Conservation (phyloP, 2,797 vertebrate genomes). For the Poliocrania exsul region DNA sequence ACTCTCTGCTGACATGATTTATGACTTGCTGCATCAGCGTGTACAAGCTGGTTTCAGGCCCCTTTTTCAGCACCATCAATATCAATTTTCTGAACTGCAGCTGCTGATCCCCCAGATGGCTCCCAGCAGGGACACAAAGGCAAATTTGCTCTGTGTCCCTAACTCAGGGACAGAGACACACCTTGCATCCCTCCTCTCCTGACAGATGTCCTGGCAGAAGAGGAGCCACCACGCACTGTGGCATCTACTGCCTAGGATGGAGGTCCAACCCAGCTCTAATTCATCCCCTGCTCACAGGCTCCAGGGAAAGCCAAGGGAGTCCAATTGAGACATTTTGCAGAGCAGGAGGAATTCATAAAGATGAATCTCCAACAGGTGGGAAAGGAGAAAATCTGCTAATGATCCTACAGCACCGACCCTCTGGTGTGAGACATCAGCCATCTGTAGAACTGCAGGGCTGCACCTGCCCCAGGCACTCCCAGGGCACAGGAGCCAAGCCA, state of each 20-base stretch:
- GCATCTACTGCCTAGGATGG: accelerated
- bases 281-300: not conserved
- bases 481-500: not conserved
- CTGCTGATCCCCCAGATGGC: not conserved
- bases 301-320: not conserved
- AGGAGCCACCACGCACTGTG: not conserved
- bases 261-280: not conserved
- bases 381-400: not conserved
- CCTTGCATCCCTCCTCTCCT: not conserved
- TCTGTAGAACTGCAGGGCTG: not conserved
- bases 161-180: not conserved
- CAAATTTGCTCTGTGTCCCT: not conserved
- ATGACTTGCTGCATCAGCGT: not conserved
- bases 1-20: not conserved
- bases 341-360: not conserved
- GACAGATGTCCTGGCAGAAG: not conserved
- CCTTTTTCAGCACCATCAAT: not conserved
- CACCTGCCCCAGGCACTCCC: not conserved
- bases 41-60: not conserved
- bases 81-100: not conserved
- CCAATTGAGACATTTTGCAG: not conserved
- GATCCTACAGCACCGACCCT: not conserved
- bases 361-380: accelerated
- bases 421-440: not conserved
- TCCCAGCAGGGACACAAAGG: not conserved